These are phyloP conservation scores for Nyctibius bracteatus DNA, from an alignment of 2,113 vertebrate species.

Conservation along the genomic window DNA sequence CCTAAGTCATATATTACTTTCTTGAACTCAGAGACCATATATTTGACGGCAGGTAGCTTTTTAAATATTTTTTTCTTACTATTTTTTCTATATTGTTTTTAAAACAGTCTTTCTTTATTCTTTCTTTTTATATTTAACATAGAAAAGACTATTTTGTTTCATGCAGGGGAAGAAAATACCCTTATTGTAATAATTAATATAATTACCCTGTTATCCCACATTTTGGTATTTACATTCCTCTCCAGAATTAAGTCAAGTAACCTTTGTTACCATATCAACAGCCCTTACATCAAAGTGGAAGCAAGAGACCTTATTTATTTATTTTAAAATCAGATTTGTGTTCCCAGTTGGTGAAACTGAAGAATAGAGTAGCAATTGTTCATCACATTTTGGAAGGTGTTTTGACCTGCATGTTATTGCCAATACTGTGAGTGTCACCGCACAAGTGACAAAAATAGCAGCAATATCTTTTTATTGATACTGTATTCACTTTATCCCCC, in stretches of 20 bases:
- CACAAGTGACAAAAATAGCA: constrained; percentile 2
- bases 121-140: background rate
- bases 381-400: background rate
- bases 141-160: background rate
- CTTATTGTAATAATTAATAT: background rate
- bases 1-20: background rate
- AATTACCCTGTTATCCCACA: background rate
- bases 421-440: background rate
- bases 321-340: background rate
- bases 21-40: background rate
- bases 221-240: background rate
- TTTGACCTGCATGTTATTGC: constrained; percentile 18
- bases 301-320: background rate
- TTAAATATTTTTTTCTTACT: background rate
- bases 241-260: constrained; percentile 10
- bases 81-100: background rate
- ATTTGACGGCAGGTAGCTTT: background rate
- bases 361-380: background rate
- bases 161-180: background rate
- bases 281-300: background rate
- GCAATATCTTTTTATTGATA: constrained; percentile 58
- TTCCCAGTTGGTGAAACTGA: background rate
- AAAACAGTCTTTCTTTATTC: background rate
- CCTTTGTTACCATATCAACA: background rate
- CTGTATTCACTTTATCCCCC: constrained; percentile 5